phyloP scores from a whole-genome alignment of 2,797 vertebrate genomes.

The Silurus aristotelis region DNA sequence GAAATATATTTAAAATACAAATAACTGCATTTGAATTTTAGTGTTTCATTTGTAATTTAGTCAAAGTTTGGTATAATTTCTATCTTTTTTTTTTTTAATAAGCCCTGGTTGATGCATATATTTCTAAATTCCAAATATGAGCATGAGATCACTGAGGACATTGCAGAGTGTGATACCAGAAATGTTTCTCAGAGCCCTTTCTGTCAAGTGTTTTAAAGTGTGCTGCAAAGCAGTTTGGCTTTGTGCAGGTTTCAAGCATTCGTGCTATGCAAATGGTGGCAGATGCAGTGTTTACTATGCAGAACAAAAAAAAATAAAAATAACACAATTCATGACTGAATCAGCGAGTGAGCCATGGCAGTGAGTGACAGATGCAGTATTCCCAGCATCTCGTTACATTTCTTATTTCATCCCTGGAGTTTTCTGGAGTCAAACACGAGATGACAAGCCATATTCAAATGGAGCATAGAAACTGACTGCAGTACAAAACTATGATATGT shows the following conservation, averaged over 20 bases:
- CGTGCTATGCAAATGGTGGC: slow-evolving; percentile 25
- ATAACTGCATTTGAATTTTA: slow-evolving; percentile 9
- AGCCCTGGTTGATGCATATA: not conserved
- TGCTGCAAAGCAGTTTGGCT: slow-evolving; percentile 26
- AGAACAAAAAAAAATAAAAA: not conserved
- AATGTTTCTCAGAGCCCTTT: slow-evolving; percentile 40
- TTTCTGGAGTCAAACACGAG: slow-evolving; percentile 1
- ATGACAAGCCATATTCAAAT: slow-evolving; percentile 3
- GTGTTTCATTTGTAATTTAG: slow-evolving; percentile 1
- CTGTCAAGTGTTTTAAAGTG: slow-evolving; percentile 21
- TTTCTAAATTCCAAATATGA: slow-evolving; percentile 15
- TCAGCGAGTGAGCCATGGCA: slow-evolving; percentile 23
- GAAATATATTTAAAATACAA: slow-evolving; percentile 1
- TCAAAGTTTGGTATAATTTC: not conserved
- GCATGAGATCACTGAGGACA: slow-evolving; percentile 20
- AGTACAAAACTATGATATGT: slow-evolving; percentile 42
- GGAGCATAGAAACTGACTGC: slow-evolving; percentile 17
- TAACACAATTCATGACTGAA: slow-evolving; percentile 11
- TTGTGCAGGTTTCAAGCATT: slow-evolving; percentile 27
- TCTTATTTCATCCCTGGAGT: slow-evolving; percentile 5
- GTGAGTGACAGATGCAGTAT: slow-evolving; percentile 12
- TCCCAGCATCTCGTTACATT: not conserved
- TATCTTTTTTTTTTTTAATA: not conserved
- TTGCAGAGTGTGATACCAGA: slow-evolving; percentile 18
- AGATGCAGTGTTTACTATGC: not conserved